A percentile compares a stretch with the other conserved stretches of the same genome.
Evolutionary conservation across 2,888 invertebrate species (phyloP).

Genomic region (Himalopsyche tibetana): DNA sequence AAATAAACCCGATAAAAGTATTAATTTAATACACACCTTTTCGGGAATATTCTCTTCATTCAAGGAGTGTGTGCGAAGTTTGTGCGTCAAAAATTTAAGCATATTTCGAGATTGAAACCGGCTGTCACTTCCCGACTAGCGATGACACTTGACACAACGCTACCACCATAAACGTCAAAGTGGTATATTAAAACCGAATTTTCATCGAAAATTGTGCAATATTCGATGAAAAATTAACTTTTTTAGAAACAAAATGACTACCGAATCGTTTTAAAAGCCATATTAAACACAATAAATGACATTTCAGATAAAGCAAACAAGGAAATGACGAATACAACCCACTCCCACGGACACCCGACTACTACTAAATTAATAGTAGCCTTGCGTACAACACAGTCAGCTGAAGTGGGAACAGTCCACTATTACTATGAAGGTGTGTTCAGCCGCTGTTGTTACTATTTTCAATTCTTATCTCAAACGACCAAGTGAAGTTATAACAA

Average conservation of each 20-base stretch:
- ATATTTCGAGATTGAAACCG: slow-evolving; percentile 80
- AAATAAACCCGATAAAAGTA: slow-evolving; percentile 53
- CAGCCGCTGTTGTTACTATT: slow-evolving; percentile 27
- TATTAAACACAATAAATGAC: slow-evolving; percentile 60
- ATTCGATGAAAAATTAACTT: slow-evolving; percentile 16
- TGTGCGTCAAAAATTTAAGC: slow-evolving; percentile 91
- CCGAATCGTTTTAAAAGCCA: slow-evolving; percentile 51
- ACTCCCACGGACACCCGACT: slow-evolving; percentile 71
- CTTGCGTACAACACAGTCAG: slow-evolving; percentile 77
- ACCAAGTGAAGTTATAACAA: background rate
- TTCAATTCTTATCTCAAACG: slow-evolving; percentile 22
- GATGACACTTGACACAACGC: slow-evolving; percentile 67
- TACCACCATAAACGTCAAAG: slow-evolving; percentile 67
- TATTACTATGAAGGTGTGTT: slow-evolving; percentile 70
- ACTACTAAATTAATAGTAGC: slow-evolving; percentile 75
- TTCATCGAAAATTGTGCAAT: slow-evolving; percentile 48
- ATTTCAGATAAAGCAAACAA: slow-evolving; percentile 53
- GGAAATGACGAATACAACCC: slow-evolving; percentile 68
- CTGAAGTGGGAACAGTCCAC: slow-evolving; percentile 76
- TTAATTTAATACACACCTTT: slow-evolving; percentile 80
- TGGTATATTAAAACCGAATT: slow-evolving; percentile 46
- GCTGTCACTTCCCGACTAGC: slow-evolving; percentile 72
- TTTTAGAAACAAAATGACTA: slow-evolving; percentile 46
- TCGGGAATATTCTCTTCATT: slow-evolving; percentile 87
- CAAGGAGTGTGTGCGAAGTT: slow-evolving; percentile 90